These are phyloP conservation scores for Ischnus inquisitorius DNA, from an alignment of 2,888 invertebrate genomes.

Conservation along the genomic window DNA sequence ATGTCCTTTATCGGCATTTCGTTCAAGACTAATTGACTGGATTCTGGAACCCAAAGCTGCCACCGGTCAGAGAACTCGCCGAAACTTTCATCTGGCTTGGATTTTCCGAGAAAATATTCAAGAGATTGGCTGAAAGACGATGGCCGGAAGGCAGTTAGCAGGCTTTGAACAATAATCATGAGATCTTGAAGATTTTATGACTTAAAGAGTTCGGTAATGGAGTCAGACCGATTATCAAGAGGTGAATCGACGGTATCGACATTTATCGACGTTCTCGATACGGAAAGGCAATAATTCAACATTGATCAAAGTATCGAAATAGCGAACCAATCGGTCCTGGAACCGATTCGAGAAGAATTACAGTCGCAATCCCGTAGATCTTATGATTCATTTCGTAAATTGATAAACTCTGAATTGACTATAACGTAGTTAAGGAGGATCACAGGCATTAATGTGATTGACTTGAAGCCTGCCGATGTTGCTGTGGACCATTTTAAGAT, in stretches of 20 bases:
- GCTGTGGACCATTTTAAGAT: slow-evolving; percentile 3
- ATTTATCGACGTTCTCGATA: slow-evolving; percentile 24
- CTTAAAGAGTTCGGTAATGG: slow-evolving; percentile 20
- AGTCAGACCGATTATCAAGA: background rate
- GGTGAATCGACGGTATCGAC: slow-evolving; percentile 2
- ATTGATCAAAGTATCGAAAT: slow-evolving; percentile 40
- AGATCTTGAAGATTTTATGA: slow-evolving; percentile 37
- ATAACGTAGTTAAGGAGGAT: slow-evolving; percentile 3
- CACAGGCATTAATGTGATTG: background rate
- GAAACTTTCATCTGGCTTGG: background rate
- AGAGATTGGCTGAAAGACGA: slow-evolving; percentile 2
- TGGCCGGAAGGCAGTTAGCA: background rate
- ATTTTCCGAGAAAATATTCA: slow-evolving; percentile 25
- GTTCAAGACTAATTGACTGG: slow-evolving; percentile 59
- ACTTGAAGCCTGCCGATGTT: background rate
- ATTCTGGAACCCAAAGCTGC: slow-evolving; percentile 8
- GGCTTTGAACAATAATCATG: slow-evolving; percentile 19
- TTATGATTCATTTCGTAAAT: slow-evolving; percentile 20
- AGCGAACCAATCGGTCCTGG: slow-evolving; percentile 4
- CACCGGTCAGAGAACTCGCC: slow-evolving; percentile 3
- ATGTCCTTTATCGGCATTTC: slow-evolving; percentile 67
- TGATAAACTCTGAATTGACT: background rate
- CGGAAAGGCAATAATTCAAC: slow-evolving; percentile 8
- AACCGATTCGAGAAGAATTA: background rate
- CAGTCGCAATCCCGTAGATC: slow-evolving; percentile 6